These are phyloP conservation scores for Opisthocomus hoazin DNA, from an alignment of 2,113 vertebrate species.

Conservation along the genomic window DNA sequence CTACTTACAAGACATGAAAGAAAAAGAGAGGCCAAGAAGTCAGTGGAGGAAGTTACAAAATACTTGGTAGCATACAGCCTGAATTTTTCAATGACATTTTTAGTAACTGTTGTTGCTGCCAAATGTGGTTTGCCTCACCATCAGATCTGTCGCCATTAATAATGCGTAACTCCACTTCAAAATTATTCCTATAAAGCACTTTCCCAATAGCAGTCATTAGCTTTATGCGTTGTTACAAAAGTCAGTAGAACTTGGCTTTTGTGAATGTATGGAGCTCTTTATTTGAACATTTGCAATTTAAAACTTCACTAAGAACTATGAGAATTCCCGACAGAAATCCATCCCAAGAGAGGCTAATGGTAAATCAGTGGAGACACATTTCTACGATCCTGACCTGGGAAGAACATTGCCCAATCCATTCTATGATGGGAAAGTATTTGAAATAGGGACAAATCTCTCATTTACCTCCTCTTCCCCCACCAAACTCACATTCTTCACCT, in stretches of 20 bases:
- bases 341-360: neutral
- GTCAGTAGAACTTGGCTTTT: neutral
- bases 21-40: slow-evolving; percentile 34
- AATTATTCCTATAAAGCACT: slow-evolving; percentile 1
- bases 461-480: slow-evolving; percentile 29
- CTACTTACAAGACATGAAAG: slow-evolving; percentile 40
- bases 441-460: slow-evolving; percentile 42
- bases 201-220: neutral
- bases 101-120: slow-evolving; percentile 42
- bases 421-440: slow-evolving; percentile 20
- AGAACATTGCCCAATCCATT: neutral
- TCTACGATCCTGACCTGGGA: neutral
- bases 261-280: neutral
- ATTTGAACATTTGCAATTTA: neutral
- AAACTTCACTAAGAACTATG: neutral
- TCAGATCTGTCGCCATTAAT: slow-evolving; percentile 45
- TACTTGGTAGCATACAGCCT: slow-evolving; percentile 10
- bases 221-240: neutral
- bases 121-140: slow-evolving; percentile 41
- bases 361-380: neutral
- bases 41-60: slow-evolving; percentile 33
- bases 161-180: neutral
- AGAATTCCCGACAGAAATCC: neutral
- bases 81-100: slow-evolving; percentile 45
- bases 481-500: slow-evolving; percentile 24